Percentiles rank a stretch among this genome's conserved stretches.
Conservation (phyloP, 2,888 invertebrate genomes). For the Eumacrocentrus americanus region DNA sequence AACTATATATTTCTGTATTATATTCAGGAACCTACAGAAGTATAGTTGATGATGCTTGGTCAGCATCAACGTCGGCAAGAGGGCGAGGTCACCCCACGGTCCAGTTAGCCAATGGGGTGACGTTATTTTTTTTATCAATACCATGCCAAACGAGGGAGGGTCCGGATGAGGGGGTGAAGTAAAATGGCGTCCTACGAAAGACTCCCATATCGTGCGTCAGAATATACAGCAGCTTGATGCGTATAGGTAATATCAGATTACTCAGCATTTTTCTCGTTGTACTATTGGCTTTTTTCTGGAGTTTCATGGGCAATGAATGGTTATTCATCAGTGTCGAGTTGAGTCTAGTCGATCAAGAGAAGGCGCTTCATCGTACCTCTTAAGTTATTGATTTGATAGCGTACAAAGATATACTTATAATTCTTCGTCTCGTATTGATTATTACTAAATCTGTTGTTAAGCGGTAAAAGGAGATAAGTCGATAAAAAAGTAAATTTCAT, state of each 20-base stretch:
- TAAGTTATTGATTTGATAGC: too few species aligned
- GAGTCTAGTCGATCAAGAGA: neutral
- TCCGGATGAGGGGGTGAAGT: slow-evolving; percentile 42
- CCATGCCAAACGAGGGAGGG: slow-evolving; percentile 43
- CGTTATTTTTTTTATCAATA: slow-evolving; percentile 57
- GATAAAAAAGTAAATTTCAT: too few species aligned
- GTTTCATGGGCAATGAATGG: too few species aligned
- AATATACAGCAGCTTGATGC: neutral
- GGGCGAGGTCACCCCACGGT: slow-evolving; percentile 55
- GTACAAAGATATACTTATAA: too few species aligned
- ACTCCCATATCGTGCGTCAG: neutral
- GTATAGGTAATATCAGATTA: neutral
- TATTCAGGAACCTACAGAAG: neutral
- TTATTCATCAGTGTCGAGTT: too few species aligned
- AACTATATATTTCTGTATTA: neutral
- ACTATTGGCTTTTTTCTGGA: neutral
- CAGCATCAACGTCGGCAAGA: slow-evolving; percentile 47
- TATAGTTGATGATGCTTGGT: slow-evolving; percentile 52
- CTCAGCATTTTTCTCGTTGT: slow-evolving; percentile 6
- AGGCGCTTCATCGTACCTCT: too few species aligned
- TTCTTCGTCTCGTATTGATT: too few species aligned
- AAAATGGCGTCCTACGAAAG: slow-evolving; percentile 51
- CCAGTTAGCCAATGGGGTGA: slow-evolving; percentile 54
- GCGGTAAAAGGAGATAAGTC: too few species aligned
- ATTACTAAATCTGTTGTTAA: too few species aligned